Percentiles rank a stretch among this genome's conserved stretches.
Evolutionary conservation across 2,888 invertebrate genomes (phyloP).

Genomic region (Caenorhabditis auriculariae): DNA sequence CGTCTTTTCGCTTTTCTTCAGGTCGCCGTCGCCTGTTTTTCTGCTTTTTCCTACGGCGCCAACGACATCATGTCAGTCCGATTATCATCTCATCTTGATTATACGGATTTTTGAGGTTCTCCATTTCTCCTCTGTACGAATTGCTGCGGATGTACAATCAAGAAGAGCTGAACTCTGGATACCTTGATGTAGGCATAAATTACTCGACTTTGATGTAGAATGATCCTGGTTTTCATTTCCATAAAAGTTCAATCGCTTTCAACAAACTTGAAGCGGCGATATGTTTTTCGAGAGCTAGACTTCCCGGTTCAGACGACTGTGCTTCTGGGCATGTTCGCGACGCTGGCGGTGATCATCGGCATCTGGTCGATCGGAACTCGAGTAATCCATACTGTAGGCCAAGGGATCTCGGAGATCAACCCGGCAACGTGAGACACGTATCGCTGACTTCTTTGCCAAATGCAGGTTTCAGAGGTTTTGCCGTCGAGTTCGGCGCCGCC

Average conservation of each 20-base stretch:
- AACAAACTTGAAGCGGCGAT: too few species aligned
- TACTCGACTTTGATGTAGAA: too few species aligned
- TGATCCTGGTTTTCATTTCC: too few species aligned
- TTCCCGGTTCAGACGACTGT: conserved; percentile 18
- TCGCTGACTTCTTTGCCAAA: neutral
- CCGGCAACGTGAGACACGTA: conserved; percentile 19
- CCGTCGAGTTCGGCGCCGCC: conserved; percentile 92
- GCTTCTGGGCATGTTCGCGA: conserved; percentile 15
- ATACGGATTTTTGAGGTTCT: conserved; percentile 7
- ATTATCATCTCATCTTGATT: neutral
- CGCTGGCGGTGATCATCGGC: conserved; percentile 82
- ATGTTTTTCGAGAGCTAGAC: too few species aligned
- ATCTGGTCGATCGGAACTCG: conserved; percentile 92
- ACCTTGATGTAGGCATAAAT: too few species aligned
- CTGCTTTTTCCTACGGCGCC: conserved; percentile 96
- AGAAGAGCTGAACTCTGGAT: too few species aligned
- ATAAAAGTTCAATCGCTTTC: too few species aligned
- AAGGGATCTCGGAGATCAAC: conserved; percentile 69
- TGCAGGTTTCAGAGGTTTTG: conserved; percentile 76
- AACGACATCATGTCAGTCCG: conserved; percentile 84
- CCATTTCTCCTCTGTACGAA: conserved; percentile 16
- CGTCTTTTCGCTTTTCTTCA: conserved; percentile 87
- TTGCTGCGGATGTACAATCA: conserved; percentile 20
- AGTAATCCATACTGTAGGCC: conserved; percentile 93
- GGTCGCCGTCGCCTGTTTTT: conserved; percentile 92